A percentile compares a stretch with the other conserved stretches of the same genome.
Conservation (phyloP, 2,797 vertebrate genomes). For the Emys orbicularis region DNA sequence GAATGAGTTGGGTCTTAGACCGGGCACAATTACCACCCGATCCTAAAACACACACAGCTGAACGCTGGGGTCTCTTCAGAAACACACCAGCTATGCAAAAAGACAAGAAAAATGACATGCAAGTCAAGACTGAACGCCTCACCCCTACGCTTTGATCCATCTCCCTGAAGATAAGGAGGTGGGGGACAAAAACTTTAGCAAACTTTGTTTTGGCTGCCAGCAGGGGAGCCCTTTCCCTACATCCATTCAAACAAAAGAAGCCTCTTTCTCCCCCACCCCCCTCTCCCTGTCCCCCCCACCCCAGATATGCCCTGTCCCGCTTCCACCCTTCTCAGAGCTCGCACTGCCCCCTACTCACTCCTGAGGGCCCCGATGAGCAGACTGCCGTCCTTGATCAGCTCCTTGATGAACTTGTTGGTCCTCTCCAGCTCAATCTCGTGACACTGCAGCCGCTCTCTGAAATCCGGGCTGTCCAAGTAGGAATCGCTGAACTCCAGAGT, state of each 20-base stretch:
- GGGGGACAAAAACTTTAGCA: neutral
- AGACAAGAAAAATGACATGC: neutral
- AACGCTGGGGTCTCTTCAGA: neutral
- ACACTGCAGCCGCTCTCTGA: constrained; percentile 94
- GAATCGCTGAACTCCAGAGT: constrained; percentile 98
- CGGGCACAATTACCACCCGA: neutral
- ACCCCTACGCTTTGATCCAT: neutral
- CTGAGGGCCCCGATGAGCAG: constrained; percentile 92
- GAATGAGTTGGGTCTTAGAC: neutral
- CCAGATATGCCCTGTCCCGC: neutral
- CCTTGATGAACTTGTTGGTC: constrained; percentile 98
- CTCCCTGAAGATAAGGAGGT: neutral
- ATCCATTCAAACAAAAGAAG: constrained; percentile 84
- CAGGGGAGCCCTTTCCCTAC: constrained; percentile 79
- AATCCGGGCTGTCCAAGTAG: constrained; percentile 95
- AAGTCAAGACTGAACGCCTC: neutral
- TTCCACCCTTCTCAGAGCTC: neutral
- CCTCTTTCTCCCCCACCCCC: neutral
- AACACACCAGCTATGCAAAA: neutral
- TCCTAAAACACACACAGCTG: neutral
- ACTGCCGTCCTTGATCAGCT: constrained; percentile 96
- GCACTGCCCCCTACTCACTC: constrained; percentile 84
- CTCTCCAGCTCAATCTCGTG: constrained; percentile 96
- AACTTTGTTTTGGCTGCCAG: constrained; percentile 66
- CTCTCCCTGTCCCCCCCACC: neutral